These are phyloP conservation scores for Trichomalopsis sarcophagae DNA, from an alignment of 1,140 invertebrate species.

Conservation along the genomic window DNA sequence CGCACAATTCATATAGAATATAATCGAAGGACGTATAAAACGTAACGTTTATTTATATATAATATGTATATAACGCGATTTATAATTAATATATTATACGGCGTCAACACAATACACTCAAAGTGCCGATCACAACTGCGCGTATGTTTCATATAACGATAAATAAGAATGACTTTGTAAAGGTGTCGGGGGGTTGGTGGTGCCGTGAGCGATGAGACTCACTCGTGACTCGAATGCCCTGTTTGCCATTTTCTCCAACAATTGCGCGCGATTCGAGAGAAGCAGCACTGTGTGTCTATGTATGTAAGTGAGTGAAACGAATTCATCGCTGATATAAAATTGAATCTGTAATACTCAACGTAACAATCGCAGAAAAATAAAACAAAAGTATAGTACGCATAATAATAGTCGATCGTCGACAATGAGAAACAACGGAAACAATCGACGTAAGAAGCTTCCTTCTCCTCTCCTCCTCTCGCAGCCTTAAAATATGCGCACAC, in stretches of 20 bases:
- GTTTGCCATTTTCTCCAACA: constrained; percentile 26
- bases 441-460: not conserved
- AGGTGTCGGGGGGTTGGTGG: not conserved
- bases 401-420: not conserved
- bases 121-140: constrained; percentile 36
- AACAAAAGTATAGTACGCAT: not conserved
- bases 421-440: constrained; percentile 3
- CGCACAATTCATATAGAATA: constrained; percentile 17
- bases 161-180: constrained; percentile 49
- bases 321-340: constrained; percentile 14
- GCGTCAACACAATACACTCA: constrained; percentile 49
- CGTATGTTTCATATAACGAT: constrained; percentile 36
- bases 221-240: constrained; percentile 51
- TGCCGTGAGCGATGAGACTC: not conserved
- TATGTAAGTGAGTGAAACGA: constrained; percentile 22
- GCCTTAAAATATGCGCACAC: not conserved
- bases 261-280: constrained; percentile 42
- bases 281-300: constrained; percentile 41
- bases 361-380: constrained; percentile 12
- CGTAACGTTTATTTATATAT: constrained; percentile 53
- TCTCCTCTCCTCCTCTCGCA: not conserved
- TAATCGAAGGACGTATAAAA: constrained; percentile 47
- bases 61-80: constrained; percentile 56
- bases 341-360: constrained; percentile 21
- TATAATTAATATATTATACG: constrained; percentile 57